A percentile compares a stretch with the other conserved stretches of the same genome.
Conservation (phyloP, 2,797 vertebrate species). For the Syndactyla subalaris region DNA sequence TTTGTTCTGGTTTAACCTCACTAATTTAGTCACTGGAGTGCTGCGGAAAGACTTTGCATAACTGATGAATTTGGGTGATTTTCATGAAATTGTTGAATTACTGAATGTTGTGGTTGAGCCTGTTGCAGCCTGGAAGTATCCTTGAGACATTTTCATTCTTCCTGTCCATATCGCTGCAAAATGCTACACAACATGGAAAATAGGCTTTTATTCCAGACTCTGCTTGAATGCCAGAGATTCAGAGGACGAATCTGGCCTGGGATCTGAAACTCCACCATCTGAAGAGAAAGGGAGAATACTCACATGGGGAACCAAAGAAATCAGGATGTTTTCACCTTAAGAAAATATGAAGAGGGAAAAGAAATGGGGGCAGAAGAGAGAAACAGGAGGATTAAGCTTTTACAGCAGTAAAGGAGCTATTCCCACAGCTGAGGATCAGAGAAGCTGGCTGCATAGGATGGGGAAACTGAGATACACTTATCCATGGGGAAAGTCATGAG, state of each 20-base stretch:
- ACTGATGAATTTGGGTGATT: slow-evolving; percentile 7
- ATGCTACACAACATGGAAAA: background rate
- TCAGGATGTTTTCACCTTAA: background rate
- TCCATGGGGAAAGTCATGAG: background rate
- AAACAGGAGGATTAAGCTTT: background rate
- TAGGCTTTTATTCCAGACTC: background rate
- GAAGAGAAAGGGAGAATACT: background rate
- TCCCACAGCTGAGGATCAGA: background rate
- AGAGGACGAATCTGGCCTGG: background rate
- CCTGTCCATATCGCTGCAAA: background rate
- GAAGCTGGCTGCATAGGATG: background rate
- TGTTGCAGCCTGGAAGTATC: background rate
- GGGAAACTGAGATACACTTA: background rate
- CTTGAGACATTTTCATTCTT: background rate
- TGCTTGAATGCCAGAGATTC: background rate
- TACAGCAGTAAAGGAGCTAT: background rate
- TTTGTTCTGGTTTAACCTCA: slow-evolving; percentile 30
- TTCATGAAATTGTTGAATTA: background rate
- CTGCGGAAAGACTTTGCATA: background rate
- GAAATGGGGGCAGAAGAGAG: background rate
- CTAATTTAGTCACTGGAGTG: background rate
- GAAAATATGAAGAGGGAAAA: background rate
- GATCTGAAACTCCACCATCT: background rate
- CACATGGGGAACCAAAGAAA: background rate
- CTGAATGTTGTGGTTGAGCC: background rate